Percentiles rank a stretch among this genome's conserved stretches.
Evolutionary conservation across 37 sponge, comb jelly and placozoan genomes (phyloP).

Genomic region (Aplysina aerophoba): DNA sequence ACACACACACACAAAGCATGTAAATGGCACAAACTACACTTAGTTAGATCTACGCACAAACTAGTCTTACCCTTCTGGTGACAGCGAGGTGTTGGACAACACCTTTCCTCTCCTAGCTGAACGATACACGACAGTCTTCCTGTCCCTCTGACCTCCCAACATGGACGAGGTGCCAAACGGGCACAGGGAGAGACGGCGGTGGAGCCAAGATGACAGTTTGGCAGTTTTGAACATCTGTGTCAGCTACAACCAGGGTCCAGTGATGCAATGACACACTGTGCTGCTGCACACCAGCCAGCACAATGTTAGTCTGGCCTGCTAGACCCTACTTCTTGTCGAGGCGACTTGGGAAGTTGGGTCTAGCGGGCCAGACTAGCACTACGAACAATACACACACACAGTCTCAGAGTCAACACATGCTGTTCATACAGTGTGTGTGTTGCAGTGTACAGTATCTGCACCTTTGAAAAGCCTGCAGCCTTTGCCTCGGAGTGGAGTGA

Average conservation of each 20-base stretch:
- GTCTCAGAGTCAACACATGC: too few relatives aligned
- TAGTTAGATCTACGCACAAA: neutral
- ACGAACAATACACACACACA: neutral
- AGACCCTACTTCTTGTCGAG: too few relatives aligned
- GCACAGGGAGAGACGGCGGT: conserved; percentile 27
- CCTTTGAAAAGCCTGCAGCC: conserved; percentile 26
- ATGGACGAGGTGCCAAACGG: conserved; percentile 59
- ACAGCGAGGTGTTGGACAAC: conserved; percentile 18
- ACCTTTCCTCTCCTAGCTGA: conserved; percentile 56
- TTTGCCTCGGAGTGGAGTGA: conserved; percentile 3
- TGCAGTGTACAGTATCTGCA: too few relatives aligned
- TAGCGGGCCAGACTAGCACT: neutral
- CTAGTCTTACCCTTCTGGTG: conserved; percentile 27
- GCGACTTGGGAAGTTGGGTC: neutral
- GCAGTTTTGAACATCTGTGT: conserved; percentile 35
- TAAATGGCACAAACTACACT: neutral
- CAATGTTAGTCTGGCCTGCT: too few relatives aligned
- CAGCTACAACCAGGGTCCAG: conserved; percentile 30
- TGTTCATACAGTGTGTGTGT: too few relatives aligned
- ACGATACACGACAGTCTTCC: conserved; percentile 43
- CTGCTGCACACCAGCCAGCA: neutral
- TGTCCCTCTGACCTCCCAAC: conserved; percentile 46
- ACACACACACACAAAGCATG: neutral
- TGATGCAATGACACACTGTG: neutral
- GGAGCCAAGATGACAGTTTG: conserved; percentile 60